Evolutionary conservation across 2,888 invertebrate genomes (phyloP), one percentile per base, ranked within the genome.

Genomic region (Plebejus argus): DNA sequence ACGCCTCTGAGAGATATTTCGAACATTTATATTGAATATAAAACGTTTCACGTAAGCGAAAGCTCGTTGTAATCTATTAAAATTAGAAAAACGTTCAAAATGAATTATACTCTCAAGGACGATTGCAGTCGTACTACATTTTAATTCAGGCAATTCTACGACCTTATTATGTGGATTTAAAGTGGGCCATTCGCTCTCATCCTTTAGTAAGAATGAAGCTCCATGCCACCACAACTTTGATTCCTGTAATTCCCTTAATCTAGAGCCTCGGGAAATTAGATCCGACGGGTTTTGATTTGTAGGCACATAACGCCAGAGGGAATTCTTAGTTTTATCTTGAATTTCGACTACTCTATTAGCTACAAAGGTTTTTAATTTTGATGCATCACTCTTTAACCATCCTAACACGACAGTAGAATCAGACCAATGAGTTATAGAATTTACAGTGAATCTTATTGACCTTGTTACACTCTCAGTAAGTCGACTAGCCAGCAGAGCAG

Each of bases 41-140:
- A 80, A 79, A 5, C 78, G 76, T 74, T 78, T 77, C 5, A 79
- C 78, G 35, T 81, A 81, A 15, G 76, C 76, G 39, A 79, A 76
- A 10, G 77, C 5, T 77, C 79, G 53, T 78, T 79, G 61, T 7
- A 79, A 33, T 78, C 56, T 70, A 74, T 12, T 66, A 39, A 39
- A 39, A 39, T 39, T 39, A 39, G 8, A 39, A 71, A 80, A 79
- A 1, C 70, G 70, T 39, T 78, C 58, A 20, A 78, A 78, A 53
- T 76, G 70, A 23, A 79, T 78, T 71, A 79, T 18, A 45, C 61
- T 10, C 70, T 80, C 75, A 39, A 28, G 49, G 71, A 28, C 15
- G 20, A 56, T 39, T 10, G 45, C 20, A n/a, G 35, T 53, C 12
- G 23, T 33, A 7, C 20, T 53, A 4, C 12, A 56, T 39, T 3